Conservation (phyloP, 2,797 vertebrate species). For the Micromesistius poutassou region DNA sequence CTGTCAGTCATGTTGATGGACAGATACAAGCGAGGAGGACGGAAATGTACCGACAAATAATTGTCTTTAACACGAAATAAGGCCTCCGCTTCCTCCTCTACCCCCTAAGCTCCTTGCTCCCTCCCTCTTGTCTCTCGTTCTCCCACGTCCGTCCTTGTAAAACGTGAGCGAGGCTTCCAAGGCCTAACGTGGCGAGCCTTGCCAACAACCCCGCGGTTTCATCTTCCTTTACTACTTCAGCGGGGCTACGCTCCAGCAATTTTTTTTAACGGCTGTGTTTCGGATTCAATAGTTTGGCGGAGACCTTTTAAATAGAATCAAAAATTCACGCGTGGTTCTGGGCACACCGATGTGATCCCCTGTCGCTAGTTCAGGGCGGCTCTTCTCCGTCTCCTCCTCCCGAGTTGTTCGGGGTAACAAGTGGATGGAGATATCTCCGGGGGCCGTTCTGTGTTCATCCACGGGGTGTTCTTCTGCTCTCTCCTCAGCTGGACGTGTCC, state of each 20-base stretch:
- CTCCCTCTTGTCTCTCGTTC: not conserved
- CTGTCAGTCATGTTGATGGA: not conserved
- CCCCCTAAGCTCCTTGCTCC: too few relatives aligned
- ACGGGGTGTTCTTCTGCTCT: not conserved
- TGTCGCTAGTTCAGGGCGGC: not conserved
- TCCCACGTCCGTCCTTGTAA: not conserved
- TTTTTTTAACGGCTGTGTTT: not conserved
- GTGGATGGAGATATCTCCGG: not conserved
- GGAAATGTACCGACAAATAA: not conserved
- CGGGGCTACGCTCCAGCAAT: not conserved
- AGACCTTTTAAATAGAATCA: not conserved
- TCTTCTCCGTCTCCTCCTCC: too few relatives aligned
- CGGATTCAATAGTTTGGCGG: not conserved
- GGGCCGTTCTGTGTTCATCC: not conserved
- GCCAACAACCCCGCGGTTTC: not conserved
- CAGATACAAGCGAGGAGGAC: not conserved
- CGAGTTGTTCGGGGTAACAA: not conserved
- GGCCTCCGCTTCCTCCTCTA: not conserved
- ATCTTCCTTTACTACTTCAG: not conserved
- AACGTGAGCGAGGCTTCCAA: not conserved
- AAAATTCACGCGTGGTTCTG: not conserved
- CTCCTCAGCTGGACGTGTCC: conserved; percentile 53
- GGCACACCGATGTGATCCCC: not conserved
- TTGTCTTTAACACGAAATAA: not conserved
- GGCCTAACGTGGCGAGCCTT: not conserved